These are phyloP conservation scores for Euplexia lucipara DNA, from an alignment of 2,888 invertebrate genomes.

Conservation along the genomic window DNA sequence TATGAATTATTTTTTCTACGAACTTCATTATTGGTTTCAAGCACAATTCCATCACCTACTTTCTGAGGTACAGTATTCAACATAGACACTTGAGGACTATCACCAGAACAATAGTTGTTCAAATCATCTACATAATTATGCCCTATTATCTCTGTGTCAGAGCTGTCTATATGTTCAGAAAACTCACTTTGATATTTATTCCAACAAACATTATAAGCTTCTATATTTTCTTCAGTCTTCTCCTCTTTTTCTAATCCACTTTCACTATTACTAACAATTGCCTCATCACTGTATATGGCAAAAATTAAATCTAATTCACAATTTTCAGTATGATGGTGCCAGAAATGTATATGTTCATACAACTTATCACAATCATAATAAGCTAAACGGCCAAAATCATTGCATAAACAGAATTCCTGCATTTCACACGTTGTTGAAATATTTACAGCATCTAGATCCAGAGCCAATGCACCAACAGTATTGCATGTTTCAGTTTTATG, in stretches of 20 bases:
- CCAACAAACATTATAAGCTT: slow-evolving; percentile 61
- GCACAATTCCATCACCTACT: slow-evolving; percentile 16
- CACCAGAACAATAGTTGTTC: slow-evolving; percentile 1
- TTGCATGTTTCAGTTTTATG: slow-evolving; percentile 32
- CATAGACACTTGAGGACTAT: slow-evolving; percentile 9
- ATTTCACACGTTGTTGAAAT: slow-evolving; percentile 29
- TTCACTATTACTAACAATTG: slow-evolving; percentile 43
- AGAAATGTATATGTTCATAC: slow-evolving; percentile 84
- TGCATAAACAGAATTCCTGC: slow-evolving; percentile 78
- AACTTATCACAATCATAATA: slow-evolving; percentile 70
- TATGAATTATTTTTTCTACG: slow-evolving; percentile 34
- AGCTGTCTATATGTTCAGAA: slow-evolving; percentile 18
- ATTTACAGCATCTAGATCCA: slow-evolving; percentile 44
- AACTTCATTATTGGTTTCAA: slow-evolving; percentile 14
- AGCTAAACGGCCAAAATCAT: slow-evolving; percentile 80
- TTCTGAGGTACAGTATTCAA: slow-evolving; percentile 9
- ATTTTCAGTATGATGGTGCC: slow-evolving; percentile 63
- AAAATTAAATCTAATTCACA: slow-evolving; percentile 72
- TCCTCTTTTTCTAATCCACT: slow-evolving; percentile 41
- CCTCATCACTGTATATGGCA: slow-evolving; percentile 76
- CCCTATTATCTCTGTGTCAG: slow-evolving; percentile 8
- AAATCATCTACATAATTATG: slow-evolving; percentile 18
- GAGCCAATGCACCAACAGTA: slow-evolving; percentile 13
- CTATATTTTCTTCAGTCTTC: slow-evolving; percentile 45
- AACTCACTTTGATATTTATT: slow-evolving; percentile 47